Percentiles rank a stretch among this genome's conserved stretches.
Evolutionary conservation across 2,888 invertebrate species (phyloP).

Genomic region (Monochamus alternatus): DNA sequence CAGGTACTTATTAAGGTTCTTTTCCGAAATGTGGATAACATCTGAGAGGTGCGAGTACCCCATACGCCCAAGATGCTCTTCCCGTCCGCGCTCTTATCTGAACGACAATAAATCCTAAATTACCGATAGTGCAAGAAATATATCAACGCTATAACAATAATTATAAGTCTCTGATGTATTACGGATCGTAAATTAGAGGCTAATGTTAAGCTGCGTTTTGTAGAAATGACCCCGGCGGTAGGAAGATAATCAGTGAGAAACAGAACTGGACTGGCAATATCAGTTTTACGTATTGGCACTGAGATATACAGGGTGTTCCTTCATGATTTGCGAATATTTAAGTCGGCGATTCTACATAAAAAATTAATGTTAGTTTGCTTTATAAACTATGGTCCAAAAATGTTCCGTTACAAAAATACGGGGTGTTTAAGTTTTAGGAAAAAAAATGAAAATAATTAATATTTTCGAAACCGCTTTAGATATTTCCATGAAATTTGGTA

Average conservation of each 20-base stretch:
- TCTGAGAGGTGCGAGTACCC: constrained; percentile 13
- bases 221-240: constrained; percentile 26
- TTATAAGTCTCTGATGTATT: constrained; percentile 61
- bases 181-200: constrained; percentile 51
- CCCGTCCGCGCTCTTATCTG: constrained; percentile 57
- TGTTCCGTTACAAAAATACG: too few species aligned
- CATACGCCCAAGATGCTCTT: constrained; percentile 13
- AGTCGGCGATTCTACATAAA: too few species aligned
- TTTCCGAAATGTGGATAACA: constrained; percentile 32
- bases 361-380: too few species aligned
- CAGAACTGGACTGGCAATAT: constrained; percentile 35
- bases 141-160: constrained; percentile 66
- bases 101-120: constrained; percentile 65
- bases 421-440: too few species aligned
- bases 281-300: constrained; percentile 36
- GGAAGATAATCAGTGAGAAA: constrained; percentile 31
- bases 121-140: constrained; percentile 65
- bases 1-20: constrained; percentile 27
- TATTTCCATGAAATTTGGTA: too few species aligned
- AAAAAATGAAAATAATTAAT: too few species aligned
- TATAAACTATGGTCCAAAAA: too few species aligned
- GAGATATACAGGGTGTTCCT: too few species aligned
- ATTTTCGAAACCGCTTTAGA: too few species aligned
- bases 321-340: too few species aligned
- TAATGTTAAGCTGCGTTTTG: constrained; percentile 37